Conservation (phyloP, 2,888 invertebrate species). For the Lochmaea crataegi region DNA sequence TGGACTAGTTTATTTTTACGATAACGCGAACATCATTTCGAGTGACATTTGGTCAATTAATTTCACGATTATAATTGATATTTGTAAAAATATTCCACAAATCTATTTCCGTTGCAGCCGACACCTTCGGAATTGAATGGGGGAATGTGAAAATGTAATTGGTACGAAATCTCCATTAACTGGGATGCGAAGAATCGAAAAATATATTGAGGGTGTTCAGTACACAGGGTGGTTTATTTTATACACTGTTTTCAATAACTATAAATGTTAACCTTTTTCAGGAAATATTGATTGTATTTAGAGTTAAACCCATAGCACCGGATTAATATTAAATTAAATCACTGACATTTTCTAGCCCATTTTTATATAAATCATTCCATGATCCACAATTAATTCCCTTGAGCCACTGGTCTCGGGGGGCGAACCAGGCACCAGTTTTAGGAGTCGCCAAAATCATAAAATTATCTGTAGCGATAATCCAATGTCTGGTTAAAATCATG, state of each 20-base stretch:
- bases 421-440: too few relatives aligned
- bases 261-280: background rate
- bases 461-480: too few relatives aligned
- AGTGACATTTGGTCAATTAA: slow-evolving; percentile 45
- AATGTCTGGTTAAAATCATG: too few relatives aligned
- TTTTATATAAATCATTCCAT: too few relatives aligned
- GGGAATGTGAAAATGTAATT: slow-evolving; percentile 29
- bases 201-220: slow-evolving; percentile 21
- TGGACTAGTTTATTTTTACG: slow-evolving; percentile 33
- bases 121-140: slow-evolving; percentile 40
- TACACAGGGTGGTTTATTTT: slow-evolving; percentile 12
- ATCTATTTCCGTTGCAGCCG: slow-evolving; percentile 49
- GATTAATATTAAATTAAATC: too few relatives aligned
- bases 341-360: too few relatives aligned
- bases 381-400: too few relatives aligned
- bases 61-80: slow-evolving; percentile 42
- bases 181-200: slow-evolving; percentile 24
- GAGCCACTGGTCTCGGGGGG: too few relatives aligned
- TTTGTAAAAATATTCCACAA: slow-evolving; percentile 47
- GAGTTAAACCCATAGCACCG: too few relatives aligned
- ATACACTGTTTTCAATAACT: background rate
- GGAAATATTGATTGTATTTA: too few relatives aligned
- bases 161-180: slow-evolving; percentile 29
- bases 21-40: slow-evolving; percentile 34
- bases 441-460: too few relatives aligned